These are phyloP conservation scores for Aegithalos caudatus DNA, from an alignment of 2,113 vertebrate species.

Conservation along the genomic window DNA sequence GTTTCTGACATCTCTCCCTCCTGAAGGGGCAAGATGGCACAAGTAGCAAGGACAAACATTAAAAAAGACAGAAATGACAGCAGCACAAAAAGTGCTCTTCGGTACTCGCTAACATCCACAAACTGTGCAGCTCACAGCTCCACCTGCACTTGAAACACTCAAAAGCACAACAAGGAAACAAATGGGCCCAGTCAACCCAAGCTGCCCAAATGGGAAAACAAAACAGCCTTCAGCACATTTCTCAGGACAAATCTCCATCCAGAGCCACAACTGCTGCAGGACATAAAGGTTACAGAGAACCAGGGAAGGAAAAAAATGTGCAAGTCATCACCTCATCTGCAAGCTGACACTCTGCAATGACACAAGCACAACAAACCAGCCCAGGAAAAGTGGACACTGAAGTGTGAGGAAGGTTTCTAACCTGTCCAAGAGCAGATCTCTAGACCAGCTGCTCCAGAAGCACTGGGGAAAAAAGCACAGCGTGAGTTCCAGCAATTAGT, in stretches of 20 bases:
- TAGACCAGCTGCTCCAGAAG: conserved; percentile 22
- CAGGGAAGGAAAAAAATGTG: background rate
- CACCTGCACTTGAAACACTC: background rate
- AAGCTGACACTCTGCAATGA: background rate
- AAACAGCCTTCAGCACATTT: background rate
- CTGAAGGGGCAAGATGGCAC: background rate
- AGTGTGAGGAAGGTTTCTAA: background rate
- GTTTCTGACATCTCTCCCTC: background rate
- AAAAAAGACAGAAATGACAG: background rate
- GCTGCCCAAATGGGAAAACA: background rate
- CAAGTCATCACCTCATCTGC: conserved; percentile 45
- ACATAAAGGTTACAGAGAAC: background rate
- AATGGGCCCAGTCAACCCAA: background rate
- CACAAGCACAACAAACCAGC: background rate
- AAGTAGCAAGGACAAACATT: background rate
- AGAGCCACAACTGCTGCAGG: background rate
- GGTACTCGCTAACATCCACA: background rate
- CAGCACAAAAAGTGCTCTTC: background rate
- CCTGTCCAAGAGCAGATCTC: conserved; percentile 19
- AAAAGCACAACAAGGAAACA: background rate
- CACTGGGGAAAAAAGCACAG: background rate
- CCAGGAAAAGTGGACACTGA: background rate
- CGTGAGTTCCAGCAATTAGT: background rate
- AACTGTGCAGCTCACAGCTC: background rate
- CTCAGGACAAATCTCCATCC: background rate